Conservation (phyloP, 2,888 invertebrate species). For the Eretmocerus hayati region DNA sequence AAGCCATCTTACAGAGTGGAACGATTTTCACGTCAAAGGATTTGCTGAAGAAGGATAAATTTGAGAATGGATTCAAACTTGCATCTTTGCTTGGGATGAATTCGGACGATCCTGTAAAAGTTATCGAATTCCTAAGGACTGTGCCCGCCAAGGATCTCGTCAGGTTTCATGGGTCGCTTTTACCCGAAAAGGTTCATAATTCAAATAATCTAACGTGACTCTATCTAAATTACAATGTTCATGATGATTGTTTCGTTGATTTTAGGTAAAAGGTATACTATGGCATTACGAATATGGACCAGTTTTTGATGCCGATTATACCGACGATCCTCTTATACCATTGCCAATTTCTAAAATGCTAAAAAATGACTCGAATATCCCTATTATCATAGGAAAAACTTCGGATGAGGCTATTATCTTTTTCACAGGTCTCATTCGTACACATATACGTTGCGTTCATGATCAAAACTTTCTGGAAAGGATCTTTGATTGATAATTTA, state of each 20-base stretch:
- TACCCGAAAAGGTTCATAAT: conserved; percentile 14
- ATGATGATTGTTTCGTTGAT: neutral
- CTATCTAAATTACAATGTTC: neutral
- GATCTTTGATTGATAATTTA: neutral
- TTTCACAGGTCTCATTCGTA: neutral
- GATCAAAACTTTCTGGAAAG: neutral
- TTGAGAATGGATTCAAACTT: conserved; percentile 19
- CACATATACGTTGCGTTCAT: neutral
- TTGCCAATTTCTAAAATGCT: neutral
- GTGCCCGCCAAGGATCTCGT: conserved; percentile 34
- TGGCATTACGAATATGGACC: neutral
- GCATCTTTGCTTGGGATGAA: conserved; percentile 24
- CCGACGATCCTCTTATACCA: neutral
- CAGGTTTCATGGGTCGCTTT: conserved; percentile 29
- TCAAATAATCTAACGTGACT: neutral
- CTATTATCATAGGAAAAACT: conserved; percentile 4
- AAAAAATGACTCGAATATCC: neutral
- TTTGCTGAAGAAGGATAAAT: neutral
- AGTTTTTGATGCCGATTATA: neutral
- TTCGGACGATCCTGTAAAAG: conserved; percentile 26
- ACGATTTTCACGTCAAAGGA: conserved; percentile 17
- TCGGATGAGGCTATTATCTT: neutral
- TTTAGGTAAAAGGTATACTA: neutral
- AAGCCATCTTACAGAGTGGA: conserved; percentile 33
- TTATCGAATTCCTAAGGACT: conserved; percentile 26